Evolutionary conservation across 2,797 vertebrate genomes (phyloP).

Genomic region (Tachyglossus aculeatus): DNA sequence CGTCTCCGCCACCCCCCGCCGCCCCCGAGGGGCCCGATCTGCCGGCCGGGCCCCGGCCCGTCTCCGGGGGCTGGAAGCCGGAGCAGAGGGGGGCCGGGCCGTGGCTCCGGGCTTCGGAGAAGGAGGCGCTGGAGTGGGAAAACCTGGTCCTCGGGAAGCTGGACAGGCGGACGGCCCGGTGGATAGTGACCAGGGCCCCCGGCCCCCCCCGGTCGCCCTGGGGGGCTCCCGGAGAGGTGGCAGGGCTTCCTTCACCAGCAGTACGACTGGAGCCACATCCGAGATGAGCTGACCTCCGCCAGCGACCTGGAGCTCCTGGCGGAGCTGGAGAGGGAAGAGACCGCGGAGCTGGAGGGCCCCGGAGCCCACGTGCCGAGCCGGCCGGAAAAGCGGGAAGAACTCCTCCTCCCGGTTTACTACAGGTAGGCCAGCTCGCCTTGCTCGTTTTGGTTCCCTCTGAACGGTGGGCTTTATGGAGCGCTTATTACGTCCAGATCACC

Average conservation of each 20-base stretch:
- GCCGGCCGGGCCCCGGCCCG: background rate
- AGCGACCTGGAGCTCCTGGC: constrained; percentile 51
- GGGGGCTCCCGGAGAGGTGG: constrained; percentile 36
- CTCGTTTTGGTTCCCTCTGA: no score
- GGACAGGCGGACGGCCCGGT: constrained; percentile 64
- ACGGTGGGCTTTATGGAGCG: no score
- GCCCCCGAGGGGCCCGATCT: background rate
- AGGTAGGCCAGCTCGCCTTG: constrained; percentile 56
- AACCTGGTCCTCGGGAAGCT: constrained; percentile 58
- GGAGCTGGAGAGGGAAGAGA: constrained; percentile 47
- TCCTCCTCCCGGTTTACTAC: constrained; percentile 64
- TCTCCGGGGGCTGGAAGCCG: constrained; percentile 18
- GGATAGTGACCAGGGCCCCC: constrained; percentile 64
- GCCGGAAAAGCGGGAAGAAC: constrained; percentile 45
- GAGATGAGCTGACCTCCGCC: constrained; percentile 53
- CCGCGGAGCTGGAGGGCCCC: constrained; percentile 1
- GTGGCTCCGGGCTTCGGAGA: background rate
- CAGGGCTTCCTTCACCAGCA: constrained; percentile 54
- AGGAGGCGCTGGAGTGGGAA: constrained; percentile 51
- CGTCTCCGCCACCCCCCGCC: background rate
- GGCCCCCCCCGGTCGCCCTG: constrained; percentile 6
- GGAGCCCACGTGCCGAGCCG: background rate
- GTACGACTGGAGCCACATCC: constrained; percentile 66
- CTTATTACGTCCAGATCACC: no score
- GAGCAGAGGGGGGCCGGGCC: constrained; percentile 6